Conservation (phyloP, 2,113 vertebrate species). For the Zingel zingel region DNA sequence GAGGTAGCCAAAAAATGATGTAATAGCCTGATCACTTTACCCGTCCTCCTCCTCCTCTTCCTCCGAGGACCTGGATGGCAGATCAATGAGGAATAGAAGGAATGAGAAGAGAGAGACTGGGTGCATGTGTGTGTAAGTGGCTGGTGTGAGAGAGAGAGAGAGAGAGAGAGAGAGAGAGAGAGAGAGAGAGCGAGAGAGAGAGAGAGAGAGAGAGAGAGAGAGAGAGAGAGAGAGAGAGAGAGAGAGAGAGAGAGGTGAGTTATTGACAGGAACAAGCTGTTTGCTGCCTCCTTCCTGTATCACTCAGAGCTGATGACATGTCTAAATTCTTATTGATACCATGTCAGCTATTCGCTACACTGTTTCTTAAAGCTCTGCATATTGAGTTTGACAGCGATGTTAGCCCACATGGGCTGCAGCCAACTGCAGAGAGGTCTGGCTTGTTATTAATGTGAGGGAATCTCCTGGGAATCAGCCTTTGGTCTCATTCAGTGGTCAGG, state of each 20-base stretch:
- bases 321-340: conserved; percentile 64
- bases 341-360: conserved; percentile 49
- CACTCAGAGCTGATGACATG: conserved; percentile 61
- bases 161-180: conserved; percentile 26
- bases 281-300: conserved; percentile 57
- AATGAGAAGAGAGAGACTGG: conserved; percentile 55
- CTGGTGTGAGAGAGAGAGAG: conserved; percentile 25
- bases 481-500: conserved; percentile 47
- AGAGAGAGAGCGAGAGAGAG: conserved; percentile 26
- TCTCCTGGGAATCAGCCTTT: conserved; percentile 47
- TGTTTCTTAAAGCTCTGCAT: conserved; percentile 28
- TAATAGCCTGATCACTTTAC: conserved; percentile 81
- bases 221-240: conserved; percentile 29
- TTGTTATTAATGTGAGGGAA: conserved; percentile 39
- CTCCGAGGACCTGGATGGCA: conserved; percentile 51
- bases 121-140: conserved; percentile 14
- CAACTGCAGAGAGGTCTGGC: conserved; percentile 41
- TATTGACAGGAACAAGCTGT: conserved; percentile 50
- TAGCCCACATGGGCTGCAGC: neutral
- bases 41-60: conserved; percentile 49
- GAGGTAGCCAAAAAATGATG: conserved; percentile 73
- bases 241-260: conserved; percentile 41
- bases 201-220: conserved; percentile 13
- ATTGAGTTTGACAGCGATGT: conserved; percentile 22
- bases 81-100: conserved; percentile 81